phyloP scores from a whole-genome alignment of 1,140 invertebrate genomes.

The Eupeodes corollae region DNA sequence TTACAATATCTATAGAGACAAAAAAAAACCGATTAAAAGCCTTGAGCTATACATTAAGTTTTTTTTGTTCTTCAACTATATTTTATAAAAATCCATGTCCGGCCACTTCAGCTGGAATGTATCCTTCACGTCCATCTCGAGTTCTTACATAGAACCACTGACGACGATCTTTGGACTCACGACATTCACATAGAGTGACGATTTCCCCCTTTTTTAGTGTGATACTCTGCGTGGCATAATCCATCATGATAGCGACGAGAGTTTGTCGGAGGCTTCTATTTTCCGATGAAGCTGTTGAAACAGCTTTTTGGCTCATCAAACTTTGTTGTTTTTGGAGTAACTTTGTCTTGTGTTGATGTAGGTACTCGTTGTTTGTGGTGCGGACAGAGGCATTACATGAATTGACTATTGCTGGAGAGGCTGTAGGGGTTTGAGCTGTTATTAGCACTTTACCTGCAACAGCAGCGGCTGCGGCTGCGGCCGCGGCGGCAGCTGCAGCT shows the following conservation, averaged over 20 bases:
- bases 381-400: slow-evolving; percentile 7
- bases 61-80: too few relatives aligned
- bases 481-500: slow-evolving; percentile 11
- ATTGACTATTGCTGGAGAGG: slow-evolving; percentile 13
- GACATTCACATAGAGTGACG: slow-evolving; percentile 50
- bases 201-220: slow-evolving; percentile 60
- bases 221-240: slow-evolving; percentile 52
- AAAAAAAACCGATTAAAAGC: too few relatives aligned
- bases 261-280: slow-evolving; percentile 43
- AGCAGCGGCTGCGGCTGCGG: neutral
- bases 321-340: slow-evolving; percentile 8
- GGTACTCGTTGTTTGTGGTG: slow-evolving; percentile 27
- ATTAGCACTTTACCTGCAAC: neutral
- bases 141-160: slow-evolving; percentile 65
- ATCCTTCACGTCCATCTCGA: slow-evolving; percentile 55
- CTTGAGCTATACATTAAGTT: too few relatives aligned
- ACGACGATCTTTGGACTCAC: slow-evolving; percentile 37
- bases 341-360: neutral
- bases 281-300: slow-evolving; percentile 3
- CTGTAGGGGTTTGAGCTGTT: slow-evolving; percentile 3
- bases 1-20: too few relatives aligned
- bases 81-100: slow-evolving; percentile 58
- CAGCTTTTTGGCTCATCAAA: slow-evolving; percentile 5
- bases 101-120: slow-evolving; percentile 62
- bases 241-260: slow-evolving; percentile 52